A percentile compares a stretch with the other conserved stretches of the same genome.
These are phyloP conservation scores for Brachionus plicatilis DNA, from an alignment of 1,140 invertebrate species.

Conservation along the genomic window DNA sequence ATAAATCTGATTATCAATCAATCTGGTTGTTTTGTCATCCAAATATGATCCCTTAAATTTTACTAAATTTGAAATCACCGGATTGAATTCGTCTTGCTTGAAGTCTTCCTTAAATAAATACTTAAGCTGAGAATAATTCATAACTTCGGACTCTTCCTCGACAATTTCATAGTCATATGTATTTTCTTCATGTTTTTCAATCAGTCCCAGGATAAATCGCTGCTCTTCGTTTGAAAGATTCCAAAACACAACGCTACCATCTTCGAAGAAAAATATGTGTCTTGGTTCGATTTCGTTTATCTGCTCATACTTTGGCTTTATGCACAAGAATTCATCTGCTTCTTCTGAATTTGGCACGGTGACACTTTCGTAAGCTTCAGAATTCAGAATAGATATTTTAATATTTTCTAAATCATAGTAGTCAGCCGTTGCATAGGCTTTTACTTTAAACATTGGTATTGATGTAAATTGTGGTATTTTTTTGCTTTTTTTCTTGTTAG, in stretches of 20 bases:
- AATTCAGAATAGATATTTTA: neutral
- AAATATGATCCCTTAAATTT: neutral
- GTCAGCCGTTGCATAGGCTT: conserved; percentile 32
- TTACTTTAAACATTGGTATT: conserved; percentile 12
- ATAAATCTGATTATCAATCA: conserved; percentile 28
- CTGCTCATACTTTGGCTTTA: neutral
- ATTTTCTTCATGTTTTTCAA: conserved; percentile 39
- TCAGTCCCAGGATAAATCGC: neutral
- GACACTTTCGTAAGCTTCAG: neutral
- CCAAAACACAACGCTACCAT: conserved; percentile 85
- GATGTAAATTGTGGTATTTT: neutral
- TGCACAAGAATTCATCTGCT: neutral
- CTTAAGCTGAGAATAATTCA: conserved; percentile 34
- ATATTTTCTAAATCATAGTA: conserved; percentile 32
- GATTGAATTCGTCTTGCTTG: conserved; percentile 45
- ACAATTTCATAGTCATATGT: conserved; percentile 27
- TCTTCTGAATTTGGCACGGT: neutral
- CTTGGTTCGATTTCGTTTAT: neutral
- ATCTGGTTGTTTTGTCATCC: neutral
- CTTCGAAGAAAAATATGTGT: conserved; percentile 56
- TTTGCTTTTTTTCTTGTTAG: conserved; percentile 14
- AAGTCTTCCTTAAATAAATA: conserved; percentile 46
- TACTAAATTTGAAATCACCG: conserved; percentile 42
- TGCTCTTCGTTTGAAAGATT: conserved; percentile 77
- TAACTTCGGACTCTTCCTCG: conserved; percentile 47